Evolutionary conservation across 2,888 invertebrate species (phyloP).

Genomic region (Ceramica pisi): DNA sequence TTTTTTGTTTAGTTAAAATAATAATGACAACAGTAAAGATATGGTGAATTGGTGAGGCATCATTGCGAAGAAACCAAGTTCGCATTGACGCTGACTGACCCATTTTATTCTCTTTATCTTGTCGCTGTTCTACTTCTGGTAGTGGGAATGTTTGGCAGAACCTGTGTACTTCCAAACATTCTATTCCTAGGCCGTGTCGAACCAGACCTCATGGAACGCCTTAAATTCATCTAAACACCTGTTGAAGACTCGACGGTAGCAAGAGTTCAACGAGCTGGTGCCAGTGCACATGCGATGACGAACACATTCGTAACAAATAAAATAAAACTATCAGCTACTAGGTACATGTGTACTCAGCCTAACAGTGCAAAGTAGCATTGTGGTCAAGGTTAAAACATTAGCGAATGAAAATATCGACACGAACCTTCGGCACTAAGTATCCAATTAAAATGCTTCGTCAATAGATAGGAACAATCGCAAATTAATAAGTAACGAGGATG

Average conservation of each 20-base stretch:
- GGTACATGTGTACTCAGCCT: slow-evolving; percentile 47
- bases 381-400: slow-evolving; percentile 71
- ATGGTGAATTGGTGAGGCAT: slow-evolving; percentile 8
- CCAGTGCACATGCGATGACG: no score
- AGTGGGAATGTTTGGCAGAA: no score
- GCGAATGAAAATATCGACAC: slow-evolving; percentile 67
- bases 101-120: not conserved
- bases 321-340: not conserved
- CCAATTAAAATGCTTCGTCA: slow-evolving; percentile 66
- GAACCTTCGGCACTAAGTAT: slow-evolving; percentile 60
- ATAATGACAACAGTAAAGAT: slow-evolving; percentile 11
- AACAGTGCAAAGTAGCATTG: slow-evolving; percentile 59
- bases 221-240: no score
- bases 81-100: no score
- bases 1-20: slow-evolving; percentile 36
- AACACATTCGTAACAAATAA: no score
- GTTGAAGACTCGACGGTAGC: no score
- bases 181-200: no score
- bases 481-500: slow-evolving; percentile 54
- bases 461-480: slow-evolving; percentile 62
- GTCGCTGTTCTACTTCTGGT: not conserved
- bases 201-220: no score
- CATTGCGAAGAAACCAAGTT: slow-evolving; percentile 10
- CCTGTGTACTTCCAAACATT: not conserved
- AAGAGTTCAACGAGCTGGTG: no score